Base-by-base conservation (phyloP, 1,140 invertebrate species). In the Drosophila lacteicornis region DNA sequence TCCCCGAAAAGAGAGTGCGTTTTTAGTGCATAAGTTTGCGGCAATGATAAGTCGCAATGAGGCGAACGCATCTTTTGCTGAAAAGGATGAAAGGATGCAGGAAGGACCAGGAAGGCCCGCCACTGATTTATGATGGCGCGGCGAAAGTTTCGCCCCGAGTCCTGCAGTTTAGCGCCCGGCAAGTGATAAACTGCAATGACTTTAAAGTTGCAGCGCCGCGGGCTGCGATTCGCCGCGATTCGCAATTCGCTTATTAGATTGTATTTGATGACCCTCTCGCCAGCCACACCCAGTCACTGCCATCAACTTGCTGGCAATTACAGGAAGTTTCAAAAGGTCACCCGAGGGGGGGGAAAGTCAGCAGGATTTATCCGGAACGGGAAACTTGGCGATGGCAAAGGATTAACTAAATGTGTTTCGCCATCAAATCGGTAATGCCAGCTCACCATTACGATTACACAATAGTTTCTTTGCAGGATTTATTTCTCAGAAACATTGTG, bases 21-120 rank as follows among this genome's bases (percentile, higher is more conserved):
- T 83, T 88, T 88, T 80, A 88, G 80, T 87, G 77, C 83, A 80
- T 61, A 84, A 80, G 60, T 87, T 82, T 71, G 30, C 33, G n/a
- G 61, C 65, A 84, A 76, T 88, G 83, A 87, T 87, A 87, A 87
- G 68, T 88, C 84, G 80, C 71, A 87, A 87, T 80, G 80, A 65
- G 75, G 79, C 79, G 66, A 78, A 69, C 55, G 50, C 61, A 55
- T 63, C 58, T 79, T 30, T 11, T 2, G n/a, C 15, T 2, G 11
- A 27, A 42, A 25, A 8, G 3, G 0, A 15, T 6, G 30, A 50
- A 25, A 2, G 19, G n/a, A 45, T n/a, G 22, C 13, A 17, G 47
- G 17, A 7, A 17, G 47, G 17, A 7, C 17, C 4, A 15, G 17
- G 19, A 36, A 36, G 33, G 33, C 36, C 17, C 36, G 62, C 66